Conservation (phyloP, 1,140 invertebrate species). For the Bilobella aurantiaca region DNA sequence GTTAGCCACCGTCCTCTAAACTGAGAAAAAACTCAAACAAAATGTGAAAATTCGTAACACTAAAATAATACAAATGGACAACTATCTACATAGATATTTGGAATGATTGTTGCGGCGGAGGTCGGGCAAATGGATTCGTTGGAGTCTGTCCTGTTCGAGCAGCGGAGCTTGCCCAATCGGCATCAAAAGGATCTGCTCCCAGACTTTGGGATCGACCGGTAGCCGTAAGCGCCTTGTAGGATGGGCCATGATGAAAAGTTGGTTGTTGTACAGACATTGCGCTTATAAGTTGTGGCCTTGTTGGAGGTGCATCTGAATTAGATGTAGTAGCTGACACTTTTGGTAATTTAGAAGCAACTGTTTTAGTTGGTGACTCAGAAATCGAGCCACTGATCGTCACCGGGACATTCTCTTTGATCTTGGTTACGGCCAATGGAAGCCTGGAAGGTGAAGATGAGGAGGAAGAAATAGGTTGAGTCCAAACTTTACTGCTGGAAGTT, state of each 20-base stretch:
- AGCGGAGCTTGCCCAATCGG: slow-evolving; percentile 23
- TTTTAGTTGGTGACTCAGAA: neutral
- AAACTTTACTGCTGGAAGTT: neutral
- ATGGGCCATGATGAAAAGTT: slow-evolving; percentile 7
- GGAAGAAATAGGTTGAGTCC: neutral
- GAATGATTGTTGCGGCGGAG: slow-evolving; percentile 32
- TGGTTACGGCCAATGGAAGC: neutral
- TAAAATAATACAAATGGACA: neutral
- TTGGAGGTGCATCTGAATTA: neutral
- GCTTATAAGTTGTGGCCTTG: slow-evolving; percentile 15
- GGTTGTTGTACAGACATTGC: slow-evolving; percentile 10
- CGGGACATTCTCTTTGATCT: neutral
- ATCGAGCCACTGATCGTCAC: neutral
- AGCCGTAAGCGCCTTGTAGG: neutral
- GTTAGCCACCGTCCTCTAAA: neutral
- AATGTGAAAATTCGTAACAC: neutral
- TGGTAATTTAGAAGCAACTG: neutral
- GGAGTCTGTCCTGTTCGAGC: slow-evolving; percentile 29
- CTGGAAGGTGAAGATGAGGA: neutral
- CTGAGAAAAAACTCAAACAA: neutral
- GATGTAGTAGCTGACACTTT: neutral
- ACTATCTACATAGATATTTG: slow-evolving; percentile 33
- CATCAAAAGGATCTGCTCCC: slow-evolving; percentile 34
- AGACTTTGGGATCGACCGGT: slow-evolving; percentile 22
- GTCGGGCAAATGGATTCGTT: slow-evolving; percentile 32